A percentile compares a stretch with the other conserved stretches of the same genome.
phyloP scores from a whole-genome alignment of 2,113 vertebrate genomes.

The Osmerus mordax region DNA sequence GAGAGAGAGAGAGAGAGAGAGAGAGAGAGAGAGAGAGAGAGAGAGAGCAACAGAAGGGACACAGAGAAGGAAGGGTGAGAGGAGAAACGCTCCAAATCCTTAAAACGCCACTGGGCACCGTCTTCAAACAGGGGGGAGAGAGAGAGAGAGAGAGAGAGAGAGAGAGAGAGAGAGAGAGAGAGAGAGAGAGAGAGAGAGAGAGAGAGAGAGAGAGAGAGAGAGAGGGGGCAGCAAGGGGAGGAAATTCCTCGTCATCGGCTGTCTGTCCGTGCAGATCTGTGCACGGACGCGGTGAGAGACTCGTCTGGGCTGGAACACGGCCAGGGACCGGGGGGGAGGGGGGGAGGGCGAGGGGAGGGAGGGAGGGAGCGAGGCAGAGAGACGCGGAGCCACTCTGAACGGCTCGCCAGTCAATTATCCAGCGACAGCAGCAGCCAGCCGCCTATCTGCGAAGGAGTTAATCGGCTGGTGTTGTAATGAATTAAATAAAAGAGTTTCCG shows the following conservation, averaged over 20 bases:
- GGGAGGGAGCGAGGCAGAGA: too few relatives aligned
- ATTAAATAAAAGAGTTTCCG: slow-evolving; percentile 75
- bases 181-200: too few relatives aligned
- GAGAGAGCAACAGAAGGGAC: not conserved
- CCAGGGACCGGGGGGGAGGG: slow-evolving; percentile 52
- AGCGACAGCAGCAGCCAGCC: slow-evolving; percentile 57
- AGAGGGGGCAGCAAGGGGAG: too few relatives aligned
- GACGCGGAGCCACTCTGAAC: slow-evolving; percentile 49
- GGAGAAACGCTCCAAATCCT: slow-evolving; percentile 20
- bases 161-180: too few relatives aligned
- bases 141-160: slow-evolving; percentile 45
- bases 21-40: not conserved
- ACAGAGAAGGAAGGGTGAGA: not conserved
- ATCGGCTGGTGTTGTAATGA: slow-evolving; percentile 76
- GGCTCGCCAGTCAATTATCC: slow-evolving; percentile 66
- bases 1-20: too few relatives aligned
- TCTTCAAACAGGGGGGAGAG: slow-evolving; percentile 23
- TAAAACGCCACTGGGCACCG: slow-evolving; percentile 46
- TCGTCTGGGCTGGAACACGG: slow-evolving; percentile 39
- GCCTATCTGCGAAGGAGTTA: slow-evolving; percentile 66
- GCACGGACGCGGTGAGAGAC: too few relatives aligned
- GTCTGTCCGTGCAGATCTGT: slow-evolving; percentile 7
- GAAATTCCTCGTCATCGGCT: slow-evolving; percentile 43
- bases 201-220: too few relatives aligned
- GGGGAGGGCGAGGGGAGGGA: slow-evolving; percentile 43